Evolutionary conservation across 2,888 invertebrate genomes (phyloP).

Genomic region (Pharmacophagus antenor): DNA sequence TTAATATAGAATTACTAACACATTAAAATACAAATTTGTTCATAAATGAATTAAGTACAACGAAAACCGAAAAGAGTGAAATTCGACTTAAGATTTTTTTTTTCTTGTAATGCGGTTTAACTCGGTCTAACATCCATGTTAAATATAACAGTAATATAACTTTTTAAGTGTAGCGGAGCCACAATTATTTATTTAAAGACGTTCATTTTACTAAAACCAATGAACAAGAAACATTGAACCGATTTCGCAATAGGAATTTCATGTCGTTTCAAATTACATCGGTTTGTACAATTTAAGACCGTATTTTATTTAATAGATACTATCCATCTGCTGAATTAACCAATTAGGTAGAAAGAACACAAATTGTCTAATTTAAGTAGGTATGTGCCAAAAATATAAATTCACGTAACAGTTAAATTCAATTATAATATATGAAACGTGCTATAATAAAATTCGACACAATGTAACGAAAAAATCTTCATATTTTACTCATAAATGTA

Average conservation of each 20-base stretch:
- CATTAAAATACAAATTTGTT: no score
- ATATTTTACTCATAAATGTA: no score
- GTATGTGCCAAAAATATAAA: neutral
- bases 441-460: neutral
- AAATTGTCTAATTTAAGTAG: neutral
- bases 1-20: no score
- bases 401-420: neutral
- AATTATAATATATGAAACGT: neutral
- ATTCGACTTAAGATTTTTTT: no score
- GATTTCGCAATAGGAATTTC: neutral
- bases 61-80: no score
- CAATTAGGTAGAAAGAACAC: neutral
- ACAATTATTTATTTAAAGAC: neutral
- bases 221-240: neutral
- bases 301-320: neutral
- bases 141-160: neutral
- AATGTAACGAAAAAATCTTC: no score
- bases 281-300: neutral
- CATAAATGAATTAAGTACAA: no score
- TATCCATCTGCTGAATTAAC: neutral
- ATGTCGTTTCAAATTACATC: neutral
- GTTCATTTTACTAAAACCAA: no score
- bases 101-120: no score
- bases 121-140: neutral
- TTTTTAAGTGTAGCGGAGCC: neutral